phyloP scores from a whole-genome alignment of 2,113 vertebrate genomes.

The Acinonyx jubatus region DNA sequence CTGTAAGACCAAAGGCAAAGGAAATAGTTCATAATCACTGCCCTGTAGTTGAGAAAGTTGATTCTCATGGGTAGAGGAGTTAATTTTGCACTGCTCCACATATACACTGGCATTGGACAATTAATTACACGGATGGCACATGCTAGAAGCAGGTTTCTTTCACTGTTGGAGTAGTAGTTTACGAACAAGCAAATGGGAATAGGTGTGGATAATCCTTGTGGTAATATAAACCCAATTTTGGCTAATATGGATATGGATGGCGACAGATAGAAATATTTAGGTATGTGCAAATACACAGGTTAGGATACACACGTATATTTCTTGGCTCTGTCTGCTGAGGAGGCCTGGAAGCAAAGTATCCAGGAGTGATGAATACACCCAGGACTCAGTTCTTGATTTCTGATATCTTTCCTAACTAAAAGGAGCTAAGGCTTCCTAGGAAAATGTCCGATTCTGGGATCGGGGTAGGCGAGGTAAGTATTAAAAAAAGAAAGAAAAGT shows the following conservation, averaged over 20 bases:
- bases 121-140: background rate
- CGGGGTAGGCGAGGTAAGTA: background rate
- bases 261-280: background rate
- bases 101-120: background rate
- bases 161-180: background rate
- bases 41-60: background rate
- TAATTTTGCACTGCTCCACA: background rate
- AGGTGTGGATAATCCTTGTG: background rate
- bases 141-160: background rate
- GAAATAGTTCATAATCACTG: background rate
- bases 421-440: background rate
- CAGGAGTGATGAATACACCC: background rate
- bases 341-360: background rate
- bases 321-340: background rate
- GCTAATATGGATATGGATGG: background rate
- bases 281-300: background rate
- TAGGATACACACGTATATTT: background rate
- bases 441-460: background rate
- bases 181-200: background rate
- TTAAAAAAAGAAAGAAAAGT: background rate
- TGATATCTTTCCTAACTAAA: background rate
- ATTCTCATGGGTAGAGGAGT: background rate
- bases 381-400: background rate
- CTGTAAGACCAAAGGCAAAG: background rate
- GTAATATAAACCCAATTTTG: background rate